Evolutionary conservation across 2,113 vertebrate species (phyloP).

Genomic region (Hemiscyllium ocellatum): DNA sequence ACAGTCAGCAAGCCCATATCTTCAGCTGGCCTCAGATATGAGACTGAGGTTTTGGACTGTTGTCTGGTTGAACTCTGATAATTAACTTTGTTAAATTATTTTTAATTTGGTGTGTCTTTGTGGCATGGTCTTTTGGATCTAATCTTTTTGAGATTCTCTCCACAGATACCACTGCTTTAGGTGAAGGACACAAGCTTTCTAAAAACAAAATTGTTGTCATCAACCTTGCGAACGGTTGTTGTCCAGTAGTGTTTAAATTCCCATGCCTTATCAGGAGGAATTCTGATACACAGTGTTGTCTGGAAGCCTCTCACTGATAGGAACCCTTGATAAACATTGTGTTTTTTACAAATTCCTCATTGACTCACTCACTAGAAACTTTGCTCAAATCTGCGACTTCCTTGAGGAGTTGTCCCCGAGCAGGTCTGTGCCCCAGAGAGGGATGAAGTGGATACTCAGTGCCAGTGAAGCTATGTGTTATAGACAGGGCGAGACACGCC

Average conservation of each 20-base stretch:
- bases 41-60: not conserved
- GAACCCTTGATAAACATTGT: not conserved
- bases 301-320: not conserved
- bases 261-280: not conserved
- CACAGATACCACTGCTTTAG: not conserved
- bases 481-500: no score
- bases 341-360: not conserved
- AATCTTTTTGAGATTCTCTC: not conserved
- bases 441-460: not conserved
- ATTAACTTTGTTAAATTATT: not conserved
- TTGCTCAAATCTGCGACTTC: not conserved
- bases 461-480: no score
- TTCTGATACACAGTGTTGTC: not conserved
- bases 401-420: no score
- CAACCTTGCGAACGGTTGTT: not conserved
- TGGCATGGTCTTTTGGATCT: not conserved
- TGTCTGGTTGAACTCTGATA: not conserved
- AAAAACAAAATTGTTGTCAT: not conserved
- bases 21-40: no score
- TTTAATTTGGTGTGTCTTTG: not conserved
- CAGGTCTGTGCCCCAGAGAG: not conserved
- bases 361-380: not conserved
- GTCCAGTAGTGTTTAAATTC: not conserved
- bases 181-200: not conserved
- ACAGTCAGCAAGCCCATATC: not conserved